phyloP scores from a whole-genome alignment of 2,888 invertebrate species.

The Cepaea hortensis region DNA sequence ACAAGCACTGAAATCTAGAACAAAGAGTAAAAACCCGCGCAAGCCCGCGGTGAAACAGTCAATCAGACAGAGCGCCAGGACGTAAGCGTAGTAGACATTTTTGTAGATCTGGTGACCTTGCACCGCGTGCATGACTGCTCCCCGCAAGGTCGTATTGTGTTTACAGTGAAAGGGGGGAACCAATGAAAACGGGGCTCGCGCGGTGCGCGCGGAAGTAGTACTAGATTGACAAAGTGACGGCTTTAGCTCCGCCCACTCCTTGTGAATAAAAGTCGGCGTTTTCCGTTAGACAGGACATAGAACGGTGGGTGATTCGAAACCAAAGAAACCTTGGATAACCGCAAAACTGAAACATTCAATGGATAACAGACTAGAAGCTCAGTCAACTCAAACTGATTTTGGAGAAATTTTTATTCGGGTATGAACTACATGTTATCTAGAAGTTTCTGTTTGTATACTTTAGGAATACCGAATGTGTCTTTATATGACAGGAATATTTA shows the following conservation, averaged over 20 bases:
- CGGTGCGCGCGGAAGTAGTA: constrained; percentile 29
- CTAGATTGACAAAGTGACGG: constrained; percentile 8
- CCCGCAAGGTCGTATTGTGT: constrained; percentile 38
- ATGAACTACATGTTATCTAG: neutral
- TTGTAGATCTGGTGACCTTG: constrained; percentile 41
- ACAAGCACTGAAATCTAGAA: neutral
- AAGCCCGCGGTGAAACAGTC: constrained; percentile 26
- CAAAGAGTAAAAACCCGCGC: constrained; percentile 23
- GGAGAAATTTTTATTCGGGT: constrained; percentile 42
- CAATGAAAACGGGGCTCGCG: constrained; percentile 47
- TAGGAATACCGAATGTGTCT: no score
- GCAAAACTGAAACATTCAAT: neutral
- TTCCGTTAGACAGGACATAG: neutral
- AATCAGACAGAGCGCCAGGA: constrained; percentile 29
- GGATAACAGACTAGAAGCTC: constrained; percentile 31
- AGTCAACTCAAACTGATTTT: constrained; percentile 31
- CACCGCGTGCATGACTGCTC: constrained; percentile 31
- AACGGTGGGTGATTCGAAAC: constrained; percentile 33
- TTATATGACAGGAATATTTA: no score
- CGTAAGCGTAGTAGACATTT: constrained; percentile 29
- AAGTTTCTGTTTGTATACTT: neutral
- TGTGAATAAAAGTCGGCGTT: constrained; percentile 21
- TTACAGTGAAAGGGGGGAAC: constrained; percentile 34
- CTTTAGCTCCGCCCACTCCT: constrained; percentile 42
- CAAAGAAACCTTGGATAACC: neutral